Evolutionary conservation across 2,113 vertebrate species (phyloP), one percentile per base, ranked within the genome.

Genomic region (Pheucticus melanocephalus): DNA sequence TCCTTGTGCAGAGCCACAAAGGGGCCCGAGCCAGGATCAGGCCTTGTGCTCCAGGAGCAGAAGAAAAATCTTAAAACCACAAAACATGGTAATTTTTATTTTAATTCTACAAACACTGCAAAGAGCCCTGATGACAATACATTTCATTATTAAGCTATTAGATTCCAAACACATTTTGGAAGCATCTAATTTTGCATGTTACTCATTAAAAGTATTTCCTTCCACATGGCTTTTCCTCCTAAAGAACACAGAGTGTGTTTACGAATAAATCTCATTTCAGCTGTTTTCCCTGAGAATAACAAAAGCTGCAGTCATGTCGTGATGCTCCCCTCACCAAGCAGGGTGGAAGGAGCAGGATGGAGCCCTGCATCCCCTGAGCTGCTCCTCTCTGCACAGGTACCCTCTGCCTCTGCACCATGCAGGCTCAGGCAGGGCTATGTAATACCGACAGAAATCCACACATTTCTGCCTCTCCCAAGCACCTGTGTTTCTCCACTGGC

Each of bases 101-200:
- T 73, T 60, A 71, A 48, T 69, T 50, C 68, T 54, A 25, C 31
- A 53, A 76, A 82, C 30, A 48, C 53, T 69, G 66, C 48, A n/a
- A 86, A 80, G 50, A 77, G 37, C 45, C 39, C 45, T 5, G 5
- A 17, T 27, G 54, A 72, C 33, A 70, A 59, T 5, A 44, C 23
- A 73, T 79, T 79, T 86, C 79, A 72, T 88, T 92, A 88, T 45
- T 79, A 72, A 88, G 40, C 71, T 70, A 80, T 86, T 69, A 88
- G 63, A 59, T 42, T 86, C 80, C 33, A 71, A 4, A 4, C 50
- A 42, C 12, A 2, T 69, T 88, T 83, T 81, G 63, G 75, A 92
- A 82, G 70, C 22, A 72, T 54, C 79, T 95, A 35, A 82, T 92
- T 94, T 59, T 77, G 21, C 35, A 54, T 66, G 54, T 66, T 86